These are phyloP conservation scores for Epizoanthus stellaris DNA, from an alignment of 92 coral and sea anemone species.

Conservation along the genomic window DNA sequence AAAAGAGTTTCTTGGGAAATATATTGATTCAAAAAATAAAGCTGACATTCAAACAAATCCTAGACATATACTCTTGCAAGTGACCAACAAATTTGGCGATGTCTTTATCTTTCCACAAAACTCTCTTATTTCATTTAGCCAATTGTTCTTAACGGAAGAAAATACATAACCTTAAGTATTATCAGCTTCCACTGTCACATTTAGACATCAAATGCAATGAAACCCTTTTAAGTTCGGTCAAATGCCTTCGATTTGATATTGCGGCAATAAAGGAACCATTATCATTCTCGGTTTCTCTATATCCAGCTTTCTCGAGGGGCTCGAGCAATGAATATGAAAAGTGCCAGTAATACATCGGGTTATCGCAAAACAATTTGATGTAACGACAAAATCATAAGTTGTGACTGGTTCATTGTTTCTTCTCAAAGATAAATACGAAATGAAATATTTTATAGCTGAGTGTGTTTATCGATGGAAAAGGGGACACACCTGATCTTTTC, in stretches of 20 bases:
- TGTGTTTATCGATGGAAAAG: neutral
- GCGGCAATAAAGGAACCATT: neutral
- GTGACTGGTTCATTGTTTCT: neutral
- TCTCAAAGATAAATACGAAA: too few relatives aligned
- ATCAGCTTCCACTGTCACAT: conserved; percentile 1
- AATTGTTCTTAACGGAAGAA: neutral
- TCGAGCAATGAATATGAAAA: neutral
- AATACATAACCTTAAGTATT: neutral
- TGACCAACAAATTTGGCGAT: neutral
- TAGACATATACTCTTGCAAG: neutral
- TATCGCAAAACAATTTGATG: neutral
- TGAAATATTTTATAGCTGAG: neutral
- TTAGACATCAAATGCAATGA: neutral
- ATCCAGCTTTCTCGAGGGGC: neutral
- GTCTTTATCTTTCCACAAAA: neutral
- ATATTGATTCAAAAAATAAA: neutral
- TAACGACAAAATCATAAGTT: neutral
- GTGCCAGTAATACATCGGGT: neutral
- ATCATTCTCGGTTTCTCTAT: neutral
- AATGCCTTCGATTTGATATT: neutral
- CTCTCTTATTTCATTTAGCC: neutral
- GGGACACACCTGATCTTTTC: neutral
- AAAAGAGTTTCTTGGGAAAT: neutral
- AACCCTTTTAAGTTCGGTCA: neutral
- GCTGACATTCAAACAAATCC: neutral